Base-by-base conservation (phyloP, 2,888 invertebrate genomes). In the Corythucha ciliata region DNA sequence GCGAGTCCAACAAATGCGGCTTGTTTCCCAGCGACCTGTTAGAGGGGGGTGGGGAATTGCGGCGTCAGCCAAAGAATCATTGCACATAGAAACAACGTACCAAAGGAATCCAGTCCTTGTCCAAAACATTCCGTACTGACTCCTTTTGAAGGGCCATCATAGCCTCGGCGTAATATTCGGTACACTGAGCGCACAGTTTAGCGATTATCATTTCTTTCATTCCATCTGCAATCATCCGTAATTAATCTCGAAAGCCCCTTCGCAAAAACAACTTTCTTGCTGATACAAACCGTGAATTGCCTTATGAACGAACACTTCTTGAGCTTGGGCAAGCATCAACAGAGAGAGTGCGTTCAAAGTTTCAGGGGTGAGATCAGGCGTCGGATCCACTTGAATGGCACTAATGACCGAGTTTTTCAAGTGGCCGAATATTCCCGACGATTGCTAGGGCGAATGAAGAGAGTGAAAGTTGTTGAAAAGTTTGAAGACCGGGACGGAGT, bases 251-350 rank as follows among this genome's bases (percentile, higher is more conserved):
- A 29, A 29, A 10, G 8, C n/a, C 10, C 8, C 29, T n/a, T 29
- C 29, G 29, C 29, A 29, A 8, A 10, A 8, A 10, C 29, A 29
- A 29, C 29, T n/a, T 29, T 29, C 29, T 29, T n/a, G n/a, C n/a
- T 29, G 29, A 49, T 40, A 40, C 60, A 65, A 65, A 81, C 83
- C 87, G 65, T 81, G 78, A 58, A 88, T 84, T 46, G 96, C 94
- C 73, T 99, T 99, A 65, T 84, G 79, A 41, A 91, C 90, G 68
- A 97, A 89, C 59, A 92, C 85, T 72, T 98, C 98, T 71, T 99
- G 98, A 7, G 93, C 97, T 72, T 99, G 97, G 14, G 98, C 96
- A 40, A 97, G 72, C 93, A 96, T 94, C 44, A 99, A 72, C 41
- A 83, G 76, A 47, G 85, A 76, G 21, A 99, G 74, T 27, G 93